phyloP scores from a whole-genome alignment of 2,113 vertebrate genomes.

The Panthera leo region DNA sequence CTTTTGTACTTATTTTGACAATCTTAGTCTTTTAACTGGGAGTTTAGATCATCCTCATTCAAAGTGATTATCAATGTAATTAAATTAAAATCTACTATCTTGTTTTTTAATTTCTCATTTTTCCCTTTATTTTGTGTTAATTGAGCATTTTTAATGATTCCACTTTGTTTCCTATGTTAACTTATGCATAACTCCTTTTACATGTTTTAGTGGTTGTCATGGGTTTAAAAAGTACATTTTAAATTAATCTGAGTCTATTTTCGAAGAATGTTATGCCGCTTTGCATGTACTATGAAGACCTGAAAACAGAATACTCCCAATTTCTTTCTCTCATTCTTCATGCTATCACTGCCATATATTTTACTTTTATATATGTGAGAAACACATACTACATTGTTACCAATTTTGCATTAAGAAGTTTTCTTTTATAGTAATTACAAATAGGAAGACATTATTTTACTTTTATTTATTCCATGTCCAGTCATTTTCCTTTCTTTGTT shows the following conservation, averaged over 20 bases:
- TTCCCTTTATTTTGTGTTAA: neutral
- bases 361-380: neutral
- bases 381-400: neutral
- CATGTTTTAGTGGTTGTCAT: neutral
- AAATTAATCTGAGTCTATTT: neutral
- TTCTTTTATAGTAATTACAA: conserved; percentile 14
- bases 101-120: neutral
- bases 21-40: neutral
- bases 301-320: neutral
- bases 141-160: neutral
- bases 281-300: neutral
- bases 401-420: neutral
- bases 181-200: neutral
- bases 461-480: neutral
- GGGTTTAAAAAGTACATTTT: neutral
- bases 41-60: neutral
- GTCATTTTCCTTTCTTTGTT: neutral
- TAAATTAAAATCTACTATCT: neutral
- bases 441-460: neutral
- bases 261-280: neutral
- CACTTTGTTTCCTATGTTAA: neutral
- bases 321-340: neutral
- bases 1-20: neutral
- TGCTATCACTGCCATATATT: neutral
- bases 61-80: conserved; percentile 32